phyloP scores from a whole-genome alignment of 1,140 invertebrate species.

The Diachasmimorpha longicaudata region DNA sequence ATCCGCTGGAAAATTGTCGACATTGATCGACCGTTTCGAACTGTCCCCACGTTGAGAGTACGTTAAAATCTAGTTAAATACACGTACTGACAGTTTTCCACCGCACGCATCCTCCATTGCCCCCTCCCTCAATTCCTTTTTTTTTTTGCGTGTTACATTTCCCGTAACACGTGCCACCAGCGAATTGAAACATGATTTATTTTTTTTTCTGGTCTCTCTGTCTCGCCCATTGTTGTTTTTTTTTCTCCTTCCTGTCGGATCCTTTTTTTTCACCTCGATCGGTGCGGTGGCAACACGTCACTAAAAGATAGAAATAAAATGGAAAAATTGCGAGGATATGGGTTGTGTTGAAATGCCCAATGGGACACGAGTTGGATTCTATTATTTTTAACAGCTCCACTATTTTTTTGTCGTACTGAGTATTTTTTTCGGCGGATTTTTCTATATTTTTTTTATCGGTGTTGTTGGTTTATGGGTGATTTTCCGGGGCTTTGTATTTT shows the following conservation, averaged over 20 bases:
- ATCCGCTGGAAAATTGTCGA: slow-evolving; percentile 49
- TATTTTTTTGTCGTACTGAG: too few relatives aligned
- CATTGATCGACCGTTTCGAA: slow-evolving; percentile 51
- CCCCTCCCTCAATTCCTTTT: slow-evolving; percentile 17
- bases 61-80: slow-evolving; percentile 60
- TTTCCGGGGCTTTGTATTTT: too few relatives aligned
- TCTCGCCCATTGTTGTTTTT: neutral
- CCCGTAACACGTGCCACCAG: slow-evolving; percentile 34
- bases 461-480: too few relatives aligned
- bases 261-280: neutral
- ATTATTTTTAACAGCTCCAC: neutral
- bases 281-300: slow-evolving; percentile 1
- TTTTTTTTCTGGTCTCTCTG: slow-evolving; percentile 27
- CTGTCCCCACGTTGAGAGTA: slow-evolving; percentile 47
- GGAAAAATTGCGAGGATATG: neutral
- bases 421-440: too few relatives aligned
- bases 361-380: neutral
- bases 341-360: slow-evolving; percentile 1
- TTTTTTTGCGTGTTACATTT: slow-evolving; percentile 39
- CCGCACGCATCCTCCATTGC: slow-evolving; percentile 22
- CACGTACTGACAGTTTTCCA: slow-evolving; percentile 36
- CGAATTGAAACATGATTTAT: slow-evolving; percentile 58
- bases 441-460: too few relatives aligned
- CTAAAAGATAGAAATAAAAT: neutral
- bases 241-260: neutral